Evolutionary conservation across 2,888 invertebrate species (phyloP).

Genomic region (Meloe dianella): DNA sequence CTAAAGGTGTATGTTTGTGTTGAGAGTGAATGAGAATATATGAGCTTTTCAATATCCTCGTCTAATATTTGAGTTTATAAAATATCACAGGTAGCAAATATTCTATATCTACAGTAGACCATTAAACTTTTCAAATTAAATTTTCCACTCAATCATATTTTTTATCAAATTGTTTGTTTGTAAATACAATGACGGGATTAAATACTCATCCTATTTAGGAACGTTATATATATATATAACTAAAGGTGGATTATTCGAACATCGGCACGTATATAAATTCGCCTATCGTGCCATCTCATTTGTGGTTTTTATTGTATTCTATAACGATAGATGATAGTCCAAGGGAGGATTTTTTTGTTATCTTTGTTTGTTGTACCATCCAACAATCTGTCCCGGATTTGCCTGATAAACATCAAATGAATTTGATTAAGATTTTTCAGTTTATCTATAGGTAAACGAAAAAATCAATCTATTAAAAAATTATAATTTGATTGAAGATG

Average conservation of each 20-base stretch:
- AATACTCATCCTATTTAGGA: slow-evolving; percentile 58
- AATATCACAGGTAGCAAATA: slow-evolving; percentile 46
- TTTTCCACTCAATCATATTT: background rate
- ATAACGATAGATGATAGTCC: slow-evolving; percentile 45
- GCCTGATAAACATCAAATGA: slow-evolving; percentile 7
- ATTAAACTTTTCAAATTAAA: slow-evolving; percentile 20
- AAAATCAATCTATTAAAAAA: background rate
- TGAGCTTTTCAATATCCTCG: slow-evolving; percentile 43
- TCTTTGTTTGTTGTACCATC: too few species aligned
- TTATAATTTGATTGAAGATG: background rate
- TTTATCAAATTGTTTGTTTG: background rate
- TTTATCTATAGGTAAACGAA: too few species aligned
- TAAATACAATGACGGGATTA: slow-evolving; percentile 56
- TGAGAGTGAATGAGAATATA: slow-evolving; percentile 14
- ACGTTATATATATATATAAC: slow-evolving; percentile 28
- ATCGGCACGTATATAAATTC: slow-evolving; percentile 40
- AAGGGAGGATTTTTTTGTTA: too few species aligned
- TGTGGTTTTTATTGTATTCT: slow-evolving; percentile 44
- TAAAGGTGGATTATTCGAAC: slow-evolving; percentile 56
- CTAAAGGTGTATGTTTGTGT: slow-evolving; percentile 41
- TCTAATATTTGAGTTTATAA: slow-evolving; percentile 44
- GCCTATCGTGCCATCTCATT: slow-evolving; percentile 38
- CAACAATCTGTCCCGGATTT: slow-evolving; percentile 30
- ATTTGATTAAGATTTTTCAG: background rate
- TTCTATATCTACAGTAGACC: slow-evolving; percentile 31